phyloP scores from a whole-genome alignment of 1,140 invertebrate species.

The Coenobita brevimanus region DNA sequence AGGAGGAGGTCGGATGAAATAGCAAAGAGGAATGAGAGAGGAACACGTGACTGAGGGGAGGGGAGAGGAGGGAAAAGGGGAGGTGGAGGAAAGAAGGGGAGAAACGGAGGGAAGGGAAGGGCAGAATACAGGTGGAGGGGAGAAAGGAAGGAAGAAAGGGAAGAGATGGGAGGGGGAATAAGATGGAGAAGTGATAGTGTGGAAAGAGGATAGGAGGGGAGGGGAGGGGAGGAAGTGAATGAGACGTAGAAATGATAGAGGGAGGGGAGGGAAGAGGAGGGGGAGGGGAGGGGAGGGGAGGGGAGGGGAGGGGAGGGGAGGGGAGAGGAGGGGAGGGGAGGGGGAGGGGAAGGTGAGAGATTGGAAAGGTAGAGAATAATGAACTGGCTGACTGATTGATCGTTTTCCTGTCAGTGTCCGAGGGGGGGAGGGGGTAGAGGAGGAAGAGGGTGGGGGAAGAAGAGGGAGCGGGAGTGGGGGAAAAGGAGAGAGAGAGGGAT shows the following conservation, averaged over 20 bases:
- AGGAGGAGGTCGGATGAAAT: too few relatives aligned
- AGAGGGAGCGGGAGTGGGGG: too few relatives aligned
- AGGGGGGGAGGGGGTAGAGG: too few relatives aligned
- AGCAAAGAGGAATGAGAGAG: background rate
- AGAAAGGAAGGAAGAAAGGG: background rate
- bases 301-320: background rate
- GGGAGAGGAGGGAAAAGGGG: background rate
- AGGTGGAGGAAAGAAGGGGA: background rate
- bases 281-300: background rate
- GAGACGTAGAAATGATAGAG: background rate
- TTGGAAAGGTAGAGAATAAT: too few relatives aligned
- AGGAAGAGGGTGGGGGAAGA: too few relatives aligned
- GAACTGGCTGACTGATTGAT: too few relatives aligned
- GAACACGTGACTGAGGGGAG: too few relatives aligned
- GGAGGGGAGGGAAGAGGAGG: background rate
- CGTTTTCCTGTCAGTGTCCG: too few relatives aligned
- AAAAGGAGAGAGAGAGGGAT: too few relatives aligned
- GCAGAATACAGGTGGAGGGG: too few relatives aligned
- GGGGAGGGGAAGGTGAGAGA: background rate
- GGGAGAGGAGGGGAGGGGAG: background rate
- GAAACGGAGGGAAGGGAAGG: too few relatives aligned
- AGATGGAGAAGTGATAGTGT: background rate
- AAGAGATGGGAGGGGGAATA: background rate
- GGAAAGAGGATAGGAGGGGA: background rate
- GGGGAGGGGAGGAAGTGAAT: background rate